Evolutionary conservation across 2,113 vertebrate species (phyloP).

Genomic region (Stigmatopora argus): DNA sequence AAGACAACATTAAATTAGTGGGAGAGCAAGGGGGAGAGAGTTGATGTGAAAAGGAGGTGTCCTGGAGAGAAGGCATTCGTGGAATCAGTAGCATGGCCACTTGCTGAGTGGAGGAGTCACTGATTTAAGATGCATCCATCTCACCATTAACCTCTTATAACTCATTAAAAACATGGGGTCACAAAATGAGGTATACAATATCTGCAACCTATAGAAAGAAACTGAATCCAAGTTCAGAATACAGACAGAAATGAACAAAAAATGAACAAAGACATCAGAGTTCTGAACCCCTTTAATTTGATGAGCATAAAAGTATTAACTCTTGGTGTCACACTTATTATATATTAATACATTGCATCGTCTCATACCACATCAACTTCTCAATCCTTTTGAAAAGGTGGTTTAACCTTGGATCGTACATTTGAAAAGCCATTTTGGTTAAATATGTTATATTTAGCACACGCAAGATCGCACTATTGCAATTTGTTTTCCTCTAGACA

Average conservation of each 20-base stretch:
- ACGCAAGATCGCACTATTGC: too few relatives aligned
- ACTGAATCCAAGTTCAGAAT: not conserved
- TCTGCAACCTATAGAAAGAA: not conserved
- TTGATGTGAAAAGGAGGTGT: conserved; percentile 37
- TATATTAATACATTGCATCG: too few relatives aligned
- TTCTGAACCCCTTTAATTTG: too few relatives aligned
- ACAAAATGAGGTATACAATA: not conserved
- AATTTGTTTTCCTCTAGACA: too few relatives aligned
- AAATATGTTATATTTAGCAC: too few relatives aligned
- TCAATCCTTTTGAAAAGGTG: not conserved
- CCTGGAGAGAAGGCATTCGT: conserved; percentile 56
- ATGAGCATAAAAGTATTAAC: too few relatives aligned
- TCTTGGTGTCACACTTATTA: too few relatives aligned
- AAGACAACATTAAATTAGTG: conserved; percentile 60
- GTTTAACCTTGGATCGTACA: conserved; percentile 3
- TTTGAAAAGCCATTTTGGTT: too few relatives aligned
- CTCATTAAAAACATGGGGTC: not conserved
- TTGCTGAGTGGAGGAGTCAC: conserved; percentile 44
- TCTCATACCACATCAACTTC: not conserved
- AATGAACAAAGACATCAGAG: too few relatives aligned
- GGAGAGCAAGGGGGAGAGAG: conserved; percentile 26
- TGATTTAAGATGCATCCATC: conserved; percentile 34
- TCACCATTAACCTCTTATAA: not conserved
- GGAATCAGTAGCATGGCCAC: conserved; percentile 51
- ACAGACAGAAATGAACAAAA: too few relatives aligned